Conservation (phyloP, 2,113 vertebrate genomes). For the Oreamnos americanus region DNA sequence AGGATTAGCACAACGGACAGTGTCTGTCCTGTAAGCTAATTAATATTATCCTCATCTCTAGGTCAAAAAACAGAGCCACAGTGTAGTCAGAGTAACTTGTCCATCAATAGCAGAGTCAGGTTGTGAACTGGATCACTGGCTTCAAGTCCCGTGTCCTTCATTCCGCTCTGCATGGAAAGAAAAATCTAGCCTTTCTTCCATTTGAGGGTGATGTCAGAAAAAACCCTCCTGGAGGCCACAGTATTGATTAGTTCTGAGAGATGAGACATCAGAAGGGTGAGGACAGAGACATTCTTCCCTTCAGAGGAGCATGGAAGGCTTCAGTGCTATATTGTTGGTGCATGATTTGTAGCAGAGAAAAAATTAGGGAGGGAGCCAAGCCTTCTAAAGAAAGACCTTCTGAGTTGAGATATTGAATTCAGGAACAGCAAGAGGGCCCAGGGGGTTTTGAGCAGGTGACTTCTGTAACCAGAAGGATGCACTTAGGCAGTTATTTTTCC, state of each 20-base stretch:
- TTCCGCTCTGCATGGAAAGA: neutral
- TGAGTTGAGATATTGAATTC: neutral
- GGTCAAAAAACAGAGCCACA: neutral
- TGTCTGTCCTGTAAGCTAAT: neutral
- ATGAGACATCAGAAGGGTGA: neutral
- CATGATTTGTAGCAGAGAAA: neutral
- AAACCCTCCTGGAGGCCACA: neutral
- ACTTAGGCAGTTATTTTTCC: neutral
- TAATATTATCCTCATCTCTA: neutral
- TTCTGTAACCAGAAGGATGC: neutral
- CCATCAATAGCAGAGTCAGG: neutral
- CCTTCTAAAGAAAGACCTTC: conserved; percentile 10
- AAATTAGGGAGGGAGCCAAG: neutral
- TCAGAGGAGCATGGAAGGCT: neutral
- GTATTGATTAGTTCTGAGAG: neutral
- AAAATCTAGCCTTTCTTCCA: neutral
- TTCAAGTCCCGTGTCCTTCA: neutral
- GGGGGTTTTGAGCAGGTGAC: neutral
- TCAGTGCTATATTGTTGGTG: neutral
- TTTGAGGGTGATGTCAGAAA: neutral
- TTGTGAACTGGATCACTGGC: neutral
- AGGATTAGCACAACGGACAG: neutral
- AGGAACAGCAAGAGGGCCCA: neutral
- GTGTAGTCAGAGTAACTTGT: neutral
- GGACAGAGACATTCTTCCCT: neutral